Evolutionary conservation across 2,888 invertebrate species (phyloP).

Genomic region (Fragum fragum): DNA sequence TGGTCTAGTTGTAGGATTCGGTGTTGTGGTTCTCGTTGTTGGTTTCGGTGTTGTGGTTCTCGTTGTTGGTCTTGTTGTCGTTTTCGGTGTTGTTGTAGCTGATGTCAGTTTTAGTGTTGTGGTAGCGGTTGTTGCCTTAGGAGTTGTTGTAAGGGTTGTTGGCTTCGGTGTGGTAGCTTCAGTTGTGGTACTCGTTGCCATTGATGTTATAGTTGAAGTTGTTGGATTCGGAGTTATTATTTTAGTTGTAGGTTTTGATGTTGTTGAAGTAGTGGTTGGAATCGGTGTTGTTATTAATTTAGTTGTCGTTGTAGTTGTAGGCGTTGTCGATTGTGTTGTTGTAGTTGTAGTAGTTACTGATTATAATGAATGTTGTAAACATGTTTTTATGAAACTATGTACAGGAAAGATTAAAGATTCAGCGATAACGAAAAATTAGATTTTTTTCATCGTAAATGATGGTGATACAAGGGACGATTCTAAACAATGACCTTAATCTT

Average conservation of each 20-base stretch:
- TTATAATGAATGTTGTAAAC: too few relatives aligned
- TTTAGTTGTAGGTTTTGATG: not conserved
- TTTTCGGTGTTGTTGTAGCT: not conserved
- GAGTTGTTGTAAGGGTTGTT: not conserved
- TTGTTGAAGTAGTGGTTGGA: not conserved
- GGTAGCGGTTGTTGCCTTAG: not conserved
- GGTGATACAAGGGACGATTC: too few relatives aligned
- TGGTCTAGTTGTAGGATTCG: not conserved
- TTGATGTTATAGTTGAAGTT: not conserved
- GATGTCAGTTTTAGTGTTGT: not conserved
- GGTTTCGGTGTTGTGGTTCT: not conserved
- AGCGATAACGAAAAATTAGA: too few relatives aligned
- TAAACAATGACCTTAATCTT: too few relatives aligned
- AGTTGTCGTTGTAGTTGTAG: slow-evolving; percentile 6
- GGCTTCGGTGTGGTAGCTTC: not conserved
- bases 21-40: slow-evolving; percentile 1
- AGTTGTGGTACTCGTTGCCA: not conserved
- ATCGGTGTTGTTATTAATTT: not conserved
- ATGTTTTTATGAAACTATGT: too few relatives aligned
- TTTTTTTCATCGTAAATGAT: too few relatives aligned
- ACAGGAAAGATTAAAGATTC: too few relatives aligned
- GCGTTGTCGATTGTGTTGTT: not conserved
- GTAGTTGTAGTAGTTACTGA: slow-evolving; percentile 11
- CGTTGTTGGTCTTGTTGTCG: not conserved
- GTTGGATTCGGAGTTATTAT: not conserved